Conservation (phyloP, 2,888 invertebrate genomes). For the Caenorhabditis imperialis region DNA sequence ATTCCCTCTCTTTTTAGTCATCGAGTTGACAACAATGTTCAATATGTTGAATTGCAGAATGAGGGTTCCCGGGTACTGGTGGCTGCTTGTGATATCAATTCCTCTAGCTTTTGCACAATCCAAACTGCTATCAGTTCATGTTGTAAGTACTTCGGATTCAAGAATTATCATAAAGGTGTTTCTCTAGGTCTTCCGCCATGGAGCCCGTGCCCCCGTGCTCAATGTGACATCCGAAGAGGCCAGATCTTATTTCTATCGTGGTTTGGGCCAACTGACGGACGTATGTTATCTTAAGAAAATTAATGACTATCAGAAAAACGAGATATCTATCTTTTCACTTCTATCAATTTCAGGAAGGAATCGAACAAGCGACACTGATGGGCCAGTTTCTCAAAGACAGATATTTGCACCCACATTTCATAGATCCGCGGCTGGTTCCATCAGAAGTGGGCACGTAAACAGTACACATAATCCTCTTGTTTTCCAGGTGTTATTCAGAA, state of each 20-base stretch:
- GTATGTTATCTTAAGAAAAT: slow-evolving; percentile 48
- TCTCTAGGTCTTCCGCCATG: slow-evolving; percentile 59
- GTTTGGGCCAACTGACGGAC: slow-evolving; percentile 60
- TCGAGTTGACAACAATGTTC: too few relatives aligned
- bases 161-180: not conserved
- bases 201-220: slow-evolving; percentile 56
- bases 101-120: not conserved
- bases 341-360: slow-evolving; percentile 50
- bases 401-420: slow-evolving; percentile 45
- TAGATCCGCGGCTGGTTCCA: slow-evolving; percentile 46
- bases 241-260: slow-evolving; percentile 52
- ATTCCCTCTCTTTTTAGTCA: not conserved
- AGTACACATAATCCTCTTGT: not conserved
- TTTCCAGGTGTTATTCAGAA: slow-evolving; percentile 52
- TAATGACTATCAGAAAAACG: slow-evolving; percentile 32
- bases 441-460: slow-evolving; percentile 33
- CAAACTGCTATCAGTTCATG: slow-evolving; percentile 39
- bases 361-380: slow-evolving; percentile 45
- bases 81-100: slow-evolving; percentile 15
- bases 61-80: slow-evolving; percentile 30
- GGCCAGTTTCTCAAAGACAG: slow-evolving; percentile 42
- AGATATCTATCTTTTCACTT: too few relatives aligned
- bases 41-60: too few relatives aligned
- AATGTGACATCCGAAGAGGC: slow-evolving; percentile 55
- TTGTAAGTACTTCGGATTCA: slow-evolving; percentile 21